Base-by-base conservation (phyloP, 2,888 invertebrate genomes). In the Acleris emargana region DNA sequence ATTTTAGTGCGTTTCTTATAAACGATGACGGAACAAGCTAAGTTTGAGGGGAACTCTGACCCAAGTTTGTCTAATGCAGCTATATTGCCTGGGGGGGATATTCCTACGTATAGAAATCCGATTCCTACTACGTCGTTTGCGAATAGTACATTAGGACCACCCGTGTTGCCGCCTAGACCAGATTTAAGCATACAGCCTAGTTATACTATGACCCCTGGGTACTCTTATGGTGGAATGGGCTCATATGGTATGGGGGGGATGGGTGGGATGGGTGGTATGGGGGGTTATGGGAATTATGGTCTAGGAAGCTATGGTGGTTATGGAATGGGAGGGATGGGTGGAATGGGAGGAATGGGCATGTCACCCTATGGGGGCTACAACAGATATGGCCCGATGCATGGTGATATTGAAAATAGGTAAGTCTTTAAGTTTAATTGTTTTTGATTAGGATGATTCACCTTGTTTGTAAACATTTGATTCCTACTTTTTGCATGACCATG, bases 401-500 rank as follows among this genome's bases (percentile, higher is more conserved):
- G 93, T 69, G 94, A 95, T 78, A 90, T 94, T 67, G 95, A 95
- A 86, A 94, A 93, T 83, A 93, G 95, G 94, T 95, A 79, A 71
- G 73, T 71, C 5, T 45, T 47, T 22, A 11, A 52, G 42, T 49
- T 43, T 6, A 9, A 43, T 51, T 16, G 50, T 64, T 25, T 57
- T 16, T 49, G 32, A 16, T 59, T 5, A 49, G 13, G 38, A 38
- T 38, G 9, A 38, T 11, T 42, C 32, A 63, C 17, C 22, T 58
- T 11, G 42, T 18, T 80, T 13, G 25, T 51, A 51, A 51, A 51
- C 25, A 49, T 28, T 28, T 7, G 0, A 28, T 28, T 7, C 2
- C 7, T 28, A 28, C 28, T 28, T 28, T 28, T 28, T 28, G 1
- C 28, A 28, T 2, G 28, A 28, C 25, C n/a, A n/a, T n/a, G n/a